phyloP scores from a whole-genome alignment of 2,888 invertebrate species.

The Coenonympha glycerion region DNA sequence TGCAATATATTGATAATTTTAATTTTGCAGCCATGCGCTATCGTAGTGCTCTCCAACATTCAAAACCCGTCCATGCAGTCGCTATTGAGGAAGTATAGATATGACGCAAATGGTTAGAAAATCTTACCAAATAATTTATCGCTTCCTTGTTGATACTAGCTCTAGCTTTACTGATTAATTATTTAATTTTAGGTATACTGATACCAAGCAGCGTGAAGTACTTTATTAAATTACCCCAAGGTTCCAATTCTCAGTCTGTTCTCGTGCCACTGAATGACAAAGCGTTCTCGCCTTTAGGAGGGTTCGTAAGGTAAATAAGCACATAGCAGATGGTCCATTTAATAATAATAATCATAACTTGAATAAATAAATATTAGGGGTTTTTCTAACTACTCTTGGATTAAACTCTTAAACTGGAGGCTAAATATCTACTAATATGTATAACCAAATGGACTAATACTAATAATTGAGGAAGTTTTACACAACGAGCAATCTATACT shows the following conservation, averaged over 20 bases:
- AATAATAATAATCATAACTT: neutral
- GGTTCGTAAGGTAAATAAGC: constrained; percentile 62
- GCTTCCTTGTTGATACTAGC: neutral
- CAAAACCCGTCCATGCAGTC: constrained; percentile 59
- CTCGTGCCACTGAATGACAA: constrained; percentile 59
- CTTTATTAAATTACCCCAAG: constrained; percentile 58
- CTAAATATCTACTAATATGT: no score
- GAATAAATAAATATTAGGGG: no score
- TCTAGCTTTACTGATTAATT: neutral
- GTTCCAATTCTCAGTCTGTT: constrained; percentile 40
- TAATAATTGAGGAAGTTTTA: no score
- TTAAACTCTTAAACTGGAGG: no score
- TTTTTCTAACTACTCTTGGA: no score
- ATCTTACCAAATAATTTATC: neutral
- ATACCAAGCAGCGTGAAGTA: constrained; percentile 67
- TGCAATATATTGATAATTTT: constrained; percentile 17
- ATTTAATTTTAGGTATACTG: constrained; percentile 43
- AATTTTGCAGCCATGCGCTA: constrained; percentile 54
- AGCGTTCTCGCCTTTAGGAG: constrained; percentile 61
- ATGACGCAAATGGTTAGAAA: constrained; percentile 52
- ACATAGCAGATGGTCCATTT: neutral
- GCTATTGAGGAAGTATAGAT: constrained; percentile 61
- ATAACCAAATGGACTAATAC: no score
- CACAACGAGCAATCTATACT: no score
- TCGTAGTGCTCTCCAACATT: constrained; percentile 57